These are phyloP conservation scores for Zaprionus vittiger DNA, from an alignment of 1,140 invertebrate genomes.

Conservation along the genomic window DNA sequence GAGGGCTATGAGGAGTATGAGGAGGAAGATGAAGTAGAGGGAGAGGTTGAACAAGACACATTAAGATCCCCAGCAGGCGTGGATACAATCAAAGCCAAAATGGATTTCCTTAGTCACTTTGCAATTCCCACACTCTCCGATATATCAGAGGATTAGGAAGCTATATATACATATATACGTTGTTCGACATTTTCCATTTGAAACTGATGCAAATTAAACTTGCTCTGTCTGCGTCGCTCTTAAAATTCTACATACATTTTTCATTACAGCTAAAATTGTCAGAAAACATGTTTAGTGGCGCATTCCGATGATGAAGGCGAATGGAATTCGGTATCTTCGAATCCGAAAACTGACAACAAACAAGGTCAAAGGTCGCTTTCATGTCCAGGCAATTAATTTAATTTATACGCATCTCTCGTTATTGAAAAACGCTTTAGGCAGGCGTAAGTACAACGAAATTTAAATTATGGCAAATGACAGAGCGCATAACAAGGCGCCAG, in stretches of 20 bases:
- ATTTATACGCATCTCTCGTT: slow-evolving; percentile 58
- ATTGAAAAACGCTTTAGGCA: slow-evolving; percentile 58
- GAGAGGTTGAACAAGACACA: not conserved
- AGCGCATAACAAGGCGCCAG: slow-evolving; percentile 10
- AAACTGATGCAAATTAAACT: not conserved
- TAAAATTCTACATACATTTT: not conserved
- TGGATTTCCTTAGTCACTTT: not conserved
- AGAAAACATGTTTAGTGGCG: slow-evolving; percentile 5
- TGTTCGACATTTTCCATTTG: not conserved
- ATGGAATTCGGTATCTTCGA: slow-evolving; percentile 13
- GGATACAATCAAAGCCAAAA: slow-evolving; percentile 9
- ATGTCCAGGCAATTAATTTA: slow-evolving; percentile 64
- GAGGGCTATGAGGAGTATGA: not conserved
- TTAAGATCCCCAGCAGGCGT: not conserved
- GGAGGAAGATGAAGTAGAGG: not conserved
- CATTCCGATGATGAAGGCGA: slow-evolving; percentile 10
- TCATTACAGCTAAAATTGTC: slow-evolving; percentile 4
- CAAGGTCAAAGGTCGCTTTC: slow-evolving; percentile 49
- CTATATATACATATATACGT: not conserved
- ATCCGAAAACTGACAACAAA: slow-evolving; percentile 33
- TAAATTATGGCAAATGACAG: slow-evolving; percentile 52
- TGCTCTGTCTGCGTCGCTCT: not conserved
- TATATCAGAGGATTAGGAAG: slow-evolving; percentile 1
- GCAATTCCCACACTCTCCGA: slow-evolving; percentile 14
- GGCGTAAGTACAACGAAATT: slow-evolving; percentile 29